Evolutionary conservation across 2,113 vertebrate genomes (phyloP), one percentile per base, ranked within the genome.

Genomic region (Pogonocichla stellata): DNA sequence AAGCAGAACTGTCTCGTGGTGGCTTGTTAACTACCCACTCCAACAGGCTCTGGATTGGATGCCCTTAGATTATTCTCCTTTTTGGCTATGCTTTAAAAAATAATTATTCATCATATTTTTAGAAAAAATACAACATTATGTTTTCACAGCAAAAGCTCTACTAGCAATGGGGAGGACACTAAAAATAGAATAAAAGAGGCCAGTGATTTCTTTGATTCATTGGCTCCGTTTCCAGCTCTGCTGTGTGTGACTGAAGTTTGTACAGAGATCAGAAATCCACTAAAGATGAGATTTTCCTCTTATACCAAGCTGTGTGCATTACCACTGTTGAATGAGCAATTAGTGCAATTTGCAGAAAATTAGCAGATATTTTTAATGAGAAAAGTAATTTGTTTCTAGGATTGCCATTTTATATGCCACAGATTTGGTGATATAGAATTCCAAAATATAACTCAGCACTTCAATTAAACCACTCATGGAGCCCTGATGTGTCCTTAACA

Each of bases 11-110:
- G 42, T 58, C 60, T 93, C 80, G 15, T 61, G 77, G 66, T 65
- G 48, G 22, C 29, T 95, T 91, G n/a, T 40, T 95, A 91, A 97
- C 92, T 94, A 85, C 33, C 78, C 45, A 54, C 42, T 79, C 19
- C 57, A 82, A 75, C 53, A 90, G 66, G 16, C 36, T 84, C 64
- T 75, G 53, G 36, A 81, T 79, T 7, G 8, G 34, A 80, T 71
- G 38, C 19, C 34, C 56, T 89, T 29, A 88, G 64, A 93, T 87
- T 91, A 85, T 91, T 91, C 48, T 72, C 28, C 61, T 92, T 50
- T 91, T 54, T 87, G 57, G 25, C 33, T 82, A 50, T 8, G 13
- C 4, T 94, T 93, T 73, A 67, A 91, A 93, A 91, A 75, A 85
- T 48, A 94, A 80, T 66, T 90, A 88, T 50, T 91, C 62, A 79